Evolutionary conservation across 2,888 invertebrate species (phyloP), one percentile per base, ranked within the genome.

Genomic region (Lochmaea capreae): DNA sequence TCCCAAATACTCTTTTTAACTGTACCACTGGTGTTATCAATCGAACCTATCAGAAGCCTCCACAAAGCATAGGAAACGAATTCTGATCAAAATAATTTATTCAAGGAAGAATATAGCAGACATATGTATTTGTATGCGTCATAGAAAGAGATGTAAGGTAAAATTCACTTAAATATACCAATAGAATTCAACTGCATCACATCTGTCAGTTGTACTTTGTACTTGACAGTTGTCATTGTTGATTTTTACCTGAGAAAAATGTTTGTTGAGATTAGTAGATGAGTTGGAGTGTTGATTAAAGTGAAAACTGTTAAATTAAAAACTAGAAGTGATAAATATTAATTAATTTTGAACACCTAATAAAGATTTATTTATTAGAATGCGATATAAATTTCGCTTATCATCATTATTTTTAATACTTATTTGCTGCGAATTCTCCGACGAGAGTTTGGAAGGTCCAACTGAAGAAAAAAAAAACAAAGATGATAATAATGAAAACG

Each of bases 371-470:
- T 11, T 57, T n/a, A 54, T 43, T 49, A 65, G 54, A 16, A 68
- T 73, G 73, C 58, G 57, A 49, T 62, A 58, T 18, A 68, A 65
- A 65, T 46, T 49, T 57, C 26, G 6, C 16, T 54, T 46, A 8
- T 33, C 58, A 33, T 54, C 79, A 26, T 66, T 86, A 65, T 79
- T 82, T 62, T 52, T 86, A 26, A 76, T 80, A 16, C 69, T 86
- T 9, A 63, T 85, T 58, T 84, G 83, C 68, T 86, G 85, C 77
- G 84, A 84, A 77, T 83, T 85, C 75, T 84, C 85, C 39, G 84
- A 84, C 57, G 85, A 84, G 75, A 75, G 68, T 43, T 73, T 81
- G 33, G 82, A 82, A 73, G 83, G 83, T 8, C 84, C 84, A 26
- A 78, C 81, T 6, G 69, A 65, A 26, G 22, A 69, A n/a, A 71